phyloP scores from a whole-genome alignment of 2,113 vertebrate genomes.

The Gavialis gangeticus region DNA sequence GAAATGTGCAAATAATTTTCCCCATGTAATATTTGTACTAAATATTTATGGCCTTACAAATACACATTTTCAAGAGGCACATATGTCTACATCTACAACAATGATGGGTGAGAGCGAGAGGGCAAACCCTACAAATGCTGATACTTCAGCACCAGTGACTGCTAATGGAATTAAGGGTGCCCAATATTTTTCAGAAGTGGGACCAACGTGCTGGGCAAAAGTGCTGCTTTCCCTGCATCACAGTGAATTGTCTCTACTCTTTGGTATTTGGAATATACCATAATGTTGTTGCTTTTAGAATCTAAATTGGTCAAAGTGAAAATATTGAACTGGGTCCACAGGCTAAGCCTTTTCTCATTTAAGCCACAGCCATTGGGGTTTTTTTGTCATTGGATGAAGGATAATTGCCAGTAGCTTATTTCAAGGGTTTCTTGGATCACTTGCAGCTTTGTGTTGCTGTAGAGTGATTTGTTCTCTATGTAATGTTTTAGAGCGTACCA shows the following conservation, averaged over 20 bases:
- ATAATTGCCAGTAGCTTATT: background rate
- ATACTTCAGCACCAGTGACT: background rate
- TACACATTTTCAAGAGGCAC: background rate
- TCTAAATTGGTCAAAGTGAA: background rate
- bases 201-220: background rate
- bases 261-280: background rate
- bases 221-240: background rate
- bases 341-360: background rate
- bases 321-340: no score
- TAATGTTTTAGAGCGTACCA: background rate
- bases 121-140: background rate
- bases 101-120: background rate
- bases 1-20: background rate
- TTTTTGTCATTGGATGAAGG: background rate
- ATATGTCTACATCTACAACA: background rate
- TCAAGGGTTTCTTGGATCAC: background rate
- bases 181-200: background rate
- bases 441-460: background rate
- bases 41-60: background rate
- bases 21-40: background rate
- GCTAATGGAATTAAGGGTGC: background rate
- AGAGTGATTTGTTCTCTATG: background rate
- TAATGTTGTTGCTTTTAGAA: background rate
- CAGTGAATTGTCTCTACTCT: background rate
- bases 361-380: background rate